Percentiles rank a stretch among this genome's conserved stretches.
phyloP scores from a whole-genome alignment of 2,888 invertebrate genomes.

The Hipparchia sbordonii region DNA sequence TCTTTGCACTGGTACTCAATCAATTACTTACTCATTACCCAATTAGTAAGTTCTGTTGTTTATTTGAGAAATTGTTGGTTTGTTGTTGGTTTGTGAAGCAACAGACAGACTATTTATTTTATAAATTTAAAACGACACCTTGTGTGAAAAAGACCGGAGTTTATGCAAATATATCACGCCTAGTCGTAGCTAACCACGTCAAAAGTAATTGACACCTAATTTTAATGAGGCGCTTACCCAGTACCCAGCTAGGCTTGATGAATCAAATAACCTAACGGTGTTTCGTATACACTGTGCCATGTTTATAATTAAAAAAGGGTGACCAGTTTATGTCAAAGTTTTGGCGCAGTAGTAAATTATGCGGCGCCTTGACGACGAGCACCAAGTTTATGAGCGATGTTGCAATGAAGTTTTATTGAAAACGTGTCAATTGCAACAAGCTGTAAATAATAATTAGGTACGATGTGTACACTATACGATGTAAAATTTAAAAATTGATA shows the following conservation, averaged over 20 bases:
- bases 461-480: conserved; percentile 8
- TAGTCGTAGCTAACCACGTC: conserved; percentile 2
- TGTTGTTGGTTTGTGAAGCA: neutral
- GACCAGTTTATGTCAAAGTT: conserved; percentile 53
- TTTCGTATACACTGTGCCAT: conserved; percentile 28
- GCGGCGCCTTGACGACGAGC: conserved; percentile 54
- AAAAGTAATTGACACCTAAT: conserved; percentile 15
- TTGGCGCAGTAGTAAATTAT: conserved; percentile 70
- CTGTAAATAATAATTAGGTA: conserved; percentile 19
- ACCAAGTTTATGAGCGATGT: conserved; percentile 34
- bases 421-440: conserved; percentile 27
- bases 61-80: conserved; percentile 46
- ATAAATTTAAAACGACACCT: neutral
- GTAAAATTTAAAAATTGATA: conserved; percentile 22
- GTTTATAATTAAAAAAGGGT: conserved; percentile 38
- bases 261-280: conserved; percentile 39
- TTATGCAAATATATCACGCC: conserved; percentile 5
- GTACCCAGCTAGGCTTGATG: conserved; percentile 7
- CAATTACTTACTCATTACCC: conserved; percentile 52
- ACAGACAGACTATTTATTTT: no score
- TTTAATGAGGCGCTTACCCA: conserved; percentile 16
- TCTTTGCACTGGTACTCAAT: conserved; percentile 49
- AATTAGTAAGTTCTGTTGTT: conserved; percentile 59
- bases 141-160: conserved; percentile 8
- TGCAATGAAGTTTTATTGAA: conserved; percentile 38